Base-by-base conservation (phyloP, 1,140 invertebrate genomes). In the Drosophila obscura region DNA sequence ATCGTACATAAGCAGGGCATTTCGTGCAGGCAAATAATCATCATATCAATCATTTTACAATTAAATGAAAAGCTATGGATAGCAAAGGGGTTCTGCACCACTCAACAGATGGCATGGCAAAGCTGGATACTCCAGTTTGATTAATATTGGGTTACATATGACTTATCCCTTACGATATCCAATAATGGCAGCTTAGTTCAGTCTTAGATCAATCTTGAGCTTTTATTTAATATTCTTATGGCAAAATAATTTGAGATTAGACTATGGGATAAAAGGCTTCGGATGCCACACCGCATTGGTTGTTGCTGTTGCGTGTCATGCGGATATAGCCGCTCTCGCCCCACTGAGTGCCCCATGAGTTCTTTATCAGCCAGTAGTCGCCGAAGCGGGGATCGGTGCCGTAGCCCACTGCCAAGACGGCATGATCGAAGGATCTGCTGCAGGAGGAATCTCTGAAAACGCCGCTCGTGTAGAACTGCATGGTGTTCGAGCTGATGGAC, bases 1-100 rank as follows among this genome's bases (percentile, higher is more conserved):
- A 56, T 26, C 65, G 58, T 58, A 71, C 69, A 58, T 71, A 71
- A 58, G 43, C 31, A 6, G 15, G 11, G 35, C 35, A 69, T 13
- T 71, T 35, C 65, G 67, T 71, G 67, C 51, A 35, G 8, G 41
- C 26, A 45, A 52, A 16, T 35, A 66, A 52, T 66, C 48, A 43
- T 48, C 22, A 22, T 22, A 48, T 57, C 43, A 57, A 22, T 5
- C 22, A 8, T 31, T 22, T 53, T 5, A 19, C 9, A 67, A 24
- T 41, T 4, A 39, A 39, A 39, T 4, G 3, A 11, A 11, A 11
- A 39, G 4, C 13, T 2, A 28, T 28, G 22, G 19, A 19, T 24
- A 28, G 28, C 28, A 7, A 2, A 1, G 7, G 28, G 28, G 28
- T 28, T 28, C 28, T 19, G 19, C 19, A 0, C 1, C 28, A 8